Base-by-base conservation (phyloP, 2,113 vertebrate species). In the Sylvietta virens region DNA sequence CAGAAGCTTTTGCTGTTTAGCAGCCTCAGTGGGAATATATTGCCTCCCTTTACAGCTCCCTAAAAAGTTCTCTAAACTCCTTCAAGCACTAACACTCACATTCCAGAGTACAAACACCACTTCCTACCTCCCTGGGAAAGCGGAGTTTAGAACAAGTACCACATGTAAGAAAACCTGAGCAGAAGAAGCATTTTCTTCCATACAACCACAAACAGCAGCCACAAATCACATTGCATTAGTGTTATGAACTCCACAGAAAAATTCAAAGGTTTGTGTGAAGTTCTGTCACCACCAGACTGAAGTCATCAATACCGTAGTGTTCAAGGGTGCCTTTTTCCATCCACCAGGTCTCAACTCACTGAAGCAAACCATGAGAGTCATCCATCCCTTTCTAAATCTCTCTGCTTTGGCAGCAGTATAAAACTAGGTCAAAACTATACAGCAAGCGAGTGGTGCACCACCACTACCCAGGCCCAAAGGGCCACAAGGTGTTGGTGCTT, bases 301-400 rank as follows among this genome's bases (percentile, higher is more conserved):
- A 18, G 13, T 48, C 0, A 0, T 27, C 72, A 61, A 14, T 28
- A 58, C 3, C 0, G 0, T 0, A 48, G 27, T 13, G 33, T 44
- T 93, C 54, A 35, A 15, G 78, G 71, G 39, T 17, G 35, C 24
- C 12, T 88, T 37, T 62, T 57, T 35, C 71, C 61, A 74, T 45
- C 8, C 33, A 57, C 23, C 27, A 33, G 8, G 60, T 50, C 61
- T 39, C 47, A 70, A 23, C 8, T 66, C 48, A 21, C 48, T 15
- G 19, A 78, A 66, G 60, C 27, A 47, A 47, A 65, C 51, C 3
- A 1, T 0, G 0, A 18, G n/a, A 58, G 20, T 7, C 42, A 67
- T 4, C 17, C 65, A 50, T 5, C 26, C 39, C 61, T 51, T 78
- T 61, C 60, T n/a, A 61, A 77, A 89, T 2, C 19, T n/a, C 48